Conservation (phyloP, 2,888 invertebrate genomes). For the Hemaris fuciformis region DNA sequence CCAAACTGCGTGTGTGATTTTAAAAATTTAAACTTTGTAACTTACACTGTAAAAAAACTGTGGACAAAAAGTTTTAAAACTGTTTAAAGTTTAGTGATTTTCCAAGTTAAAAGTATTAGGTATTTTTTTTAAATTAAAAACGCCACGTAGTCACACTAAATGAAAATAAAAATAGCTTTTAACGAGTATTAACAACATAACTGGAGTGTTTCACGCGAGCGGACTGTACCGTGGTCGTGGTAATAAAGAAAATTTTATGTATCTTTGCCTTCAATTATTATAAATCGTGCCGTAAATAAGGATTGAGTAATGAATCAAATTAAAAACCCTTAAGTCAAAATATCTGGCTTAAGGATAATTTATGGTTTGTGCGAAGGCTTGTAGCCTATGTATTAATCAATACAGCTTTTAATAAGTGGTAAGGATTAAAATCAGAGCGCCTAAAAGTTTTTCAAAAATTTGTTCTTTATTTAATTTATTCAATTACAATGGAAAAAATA, state of each 20-base stretch:
- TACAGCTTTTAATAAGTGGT: background rate
- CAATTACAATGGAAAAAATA: too few relatives aligned
- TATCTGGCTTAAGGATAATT: background rate
- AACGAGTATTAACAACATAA: constrained; percentile 54
- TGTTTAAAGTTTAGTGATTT: background rate
- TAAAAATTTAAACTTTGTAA: constrained; percentile 40
- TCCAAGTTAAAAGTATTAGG: background rate
- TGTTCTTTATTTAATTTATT: too few relatives aligned
- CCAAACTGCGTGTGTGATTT: constrained; percentile 37
- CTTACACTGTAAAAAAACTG: background rate
- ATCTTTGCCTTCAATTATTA: background rate
- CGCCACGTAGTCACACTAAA: constrained; percentile 34
- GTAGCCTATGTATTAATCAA: background rate
- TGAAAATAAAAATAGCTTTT: constrained; percentile 51
- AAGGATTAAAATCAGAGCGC: background rate
- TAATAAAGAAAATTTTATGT: constrained; percentile 28
- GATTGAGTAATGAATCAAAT: background rate
- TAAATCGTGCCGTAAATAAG: background rate
- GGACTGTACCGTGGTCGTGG: constrained; percentile 20
- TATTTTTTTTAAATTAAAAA: background rate
- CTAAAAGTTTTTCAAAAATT: background rate
- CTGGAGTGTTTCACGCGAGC: constrained; percentile 30
- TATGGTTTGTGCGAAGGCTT: background rate
- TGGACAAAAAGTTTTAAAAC: constrained; percentile 11
- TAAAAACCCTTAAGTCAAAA: background rate